A percentile compares a stretch with the other conserved stretches of the same genome.
Evolutionary conservation across 1,140 invertebrate genomes (phyloP).

Genomic region (Sarcophaga bullata): DNA sequence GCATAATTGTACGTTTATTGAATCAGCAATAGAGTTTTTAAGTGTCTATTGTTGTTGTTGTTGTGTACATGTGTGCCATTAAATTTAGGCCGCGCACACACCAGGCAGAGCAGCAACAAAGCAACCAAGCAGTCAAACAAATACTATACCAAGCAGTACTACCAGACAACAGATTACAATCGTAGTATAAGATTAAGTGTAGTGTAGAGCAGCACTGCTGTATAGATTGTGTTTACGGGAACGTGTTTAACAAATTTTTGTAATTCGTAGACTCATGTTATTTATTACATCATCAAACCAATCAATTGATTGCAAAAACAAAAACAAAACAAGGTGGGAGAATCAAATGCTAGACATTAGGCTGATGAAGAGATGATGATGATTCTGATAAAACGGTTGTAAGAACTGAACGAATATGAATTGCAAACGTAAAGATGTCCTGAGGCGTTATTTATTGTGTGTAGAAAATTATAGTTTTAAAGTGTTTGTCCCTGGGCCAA

Average conservation of each 20-base stretch:
- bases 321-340: neutral
- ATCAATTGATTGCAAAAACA: neutral
- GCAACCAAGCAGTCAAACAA: neutral
- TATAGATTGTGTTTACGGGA: neutral
- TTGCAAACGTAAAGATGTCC: neutral
- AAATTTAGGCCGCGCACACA: neutral
- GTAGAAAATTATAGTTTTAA: neutral
- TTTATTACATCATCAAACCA: neutral
- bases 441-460: neutral
- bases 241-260: neutral
- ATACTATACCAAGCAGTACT: too few species aligned
- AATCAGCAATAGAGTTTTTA: conserved; percentile 16
- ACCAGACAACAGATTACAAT: too few species aligned
- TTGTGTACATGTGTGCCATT: conserved; percentile 26
- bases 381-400: neutral
- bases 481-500: neutral
- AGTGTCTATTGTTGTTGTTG: neutral
- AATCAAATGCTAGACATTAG: neutral
- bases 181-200: too few species aligned
- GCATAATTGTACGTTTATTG: conserved; percentile 34
- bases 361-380: too few species aligned
- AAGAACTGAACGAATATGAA: neutral
- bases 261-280: neutral
- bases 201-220: too few species aligned
- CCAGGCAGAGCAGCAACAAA: neutral